A percentile compares a stretch with the other conserved stretches of the same genome.
Conservation (phyloP, 1,140 invertebrate genomes). For the Odontomachus brunneus region DNA sequence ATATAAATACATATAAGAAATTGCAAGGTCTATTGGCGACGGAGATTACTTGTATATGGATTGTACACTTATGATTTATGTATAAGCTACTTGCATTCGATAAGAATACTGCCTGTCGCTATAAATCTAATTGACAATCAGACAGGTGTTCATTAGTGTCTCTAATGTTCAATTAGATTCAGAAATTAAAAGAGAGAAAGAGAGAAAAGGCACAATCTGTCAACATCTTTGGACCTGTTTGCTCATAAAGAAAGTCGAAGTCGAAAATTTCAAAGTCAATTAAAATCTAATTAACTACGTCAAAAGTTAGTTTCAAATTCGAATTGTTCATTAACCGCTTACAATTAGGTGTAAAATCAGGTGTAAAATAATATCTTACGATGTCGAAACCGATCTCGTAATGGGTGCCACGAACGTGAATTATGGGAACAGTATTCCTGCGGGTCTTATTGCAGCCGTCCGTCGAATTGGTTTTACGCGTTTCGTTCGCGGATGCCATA, state of each 20-base stretch:
- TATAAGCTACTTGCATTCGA: not conserved
- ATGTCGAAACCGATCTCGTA: constrained; percentile 95
- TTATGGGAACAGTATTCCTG: constrained; percentile 90
- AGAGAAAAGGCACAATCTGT: not conserved
- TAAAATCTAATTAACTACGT: not conserved
- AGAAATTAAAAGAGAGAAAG: not conserved
- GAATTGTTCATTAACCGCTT: not conserved
- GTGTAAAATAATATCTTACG: constrained; percentile 85
- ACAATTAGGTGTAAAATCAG: no score
- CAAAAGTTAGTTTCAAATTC: no score
- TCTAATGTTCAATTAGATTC: not conserved
- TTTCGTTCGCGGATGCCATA: constrained; percentile 11
- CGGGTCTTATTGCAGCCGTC: constrained; percentile 82
- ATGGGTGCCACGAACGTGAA: constrained; percentile 91
- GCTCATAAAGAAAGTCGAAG: not conserved
- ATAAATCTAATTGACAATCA: not conserved
- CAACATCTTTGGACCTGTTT: not conserved
- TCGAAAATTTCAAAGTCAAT: not conserved
- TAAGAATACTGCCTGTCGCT: not conserved
- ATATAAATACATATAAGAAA: not conserved
- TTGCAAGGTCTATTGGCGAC: not conserved
- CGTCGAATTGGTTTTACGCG: not conserved
- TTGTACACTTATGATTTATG: no score
- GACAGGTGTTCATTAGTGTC: not conserved
- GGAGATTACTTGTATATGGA: no score